phyloP scores from a whole-genome alignment of 2,888 invertebrate species.

The Aquatica leii region DNA sequence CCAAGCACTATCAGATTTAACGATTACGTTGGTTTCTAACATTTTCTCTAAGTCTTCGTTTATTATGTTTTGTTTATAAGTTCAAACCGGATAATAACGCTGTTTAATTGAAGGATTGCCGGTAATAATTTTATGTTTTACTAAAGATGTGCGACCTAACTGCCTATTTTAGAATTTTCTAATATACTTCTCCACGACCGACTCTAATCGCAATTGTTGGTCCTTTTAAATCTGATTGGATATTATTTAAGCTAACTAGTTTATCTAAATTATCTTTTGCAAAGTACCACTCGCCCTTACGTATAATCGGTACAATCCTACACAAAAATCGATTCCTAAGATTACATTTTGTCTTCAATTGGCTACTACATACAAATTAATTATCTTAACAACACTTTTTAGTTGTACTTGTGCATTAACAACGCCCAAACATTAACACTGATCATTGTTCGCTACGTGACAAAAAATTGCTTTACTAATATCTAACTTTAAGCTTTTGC shows the following conservation, averaged over 20 bases:
- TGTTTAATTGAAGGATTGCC: not conserved
- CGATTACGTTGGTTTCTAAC: not conserved
- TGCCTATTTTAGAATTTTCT: not conserved
- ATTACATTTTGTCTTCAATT: no score
- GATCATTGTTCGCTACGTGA: not conserved
- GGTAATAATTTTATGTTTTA: not conserved
- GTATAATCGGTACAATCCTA: not conserved
- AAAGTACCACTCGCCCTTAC: not conserved
- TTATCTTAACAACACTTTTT: not conserved
- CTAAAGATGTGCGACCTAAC: not conserved
- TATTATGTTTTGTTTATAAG: not conserved
- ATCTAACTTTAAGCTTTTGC: no score
- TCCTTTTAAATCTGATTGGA: not conserved
- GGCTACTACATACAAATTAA: slow-evolving; percentile 14
- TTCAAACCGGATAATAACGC: not conserved
- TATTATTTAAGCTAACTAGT: not conserved
- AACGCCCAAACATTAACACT: slow-evolving; percentile 3
- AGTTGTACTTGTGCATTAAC: slow-evolving; percentile 11
- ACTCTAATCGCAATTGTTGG: not conserved
- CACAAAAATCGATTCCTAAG: slow-evolving; percentile 22
- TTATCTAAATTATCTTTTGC: not conserved
- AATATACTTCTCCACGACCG: not conserved
- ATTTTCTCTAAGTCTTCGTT: slow-evolving; percentile 32
- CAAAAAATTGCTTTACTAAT: not conserved
- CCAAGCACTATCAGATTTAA: not conserved